Conservation (phyloP, 1,140 invertebrate species). For the Plectus sambesii region DNA sequence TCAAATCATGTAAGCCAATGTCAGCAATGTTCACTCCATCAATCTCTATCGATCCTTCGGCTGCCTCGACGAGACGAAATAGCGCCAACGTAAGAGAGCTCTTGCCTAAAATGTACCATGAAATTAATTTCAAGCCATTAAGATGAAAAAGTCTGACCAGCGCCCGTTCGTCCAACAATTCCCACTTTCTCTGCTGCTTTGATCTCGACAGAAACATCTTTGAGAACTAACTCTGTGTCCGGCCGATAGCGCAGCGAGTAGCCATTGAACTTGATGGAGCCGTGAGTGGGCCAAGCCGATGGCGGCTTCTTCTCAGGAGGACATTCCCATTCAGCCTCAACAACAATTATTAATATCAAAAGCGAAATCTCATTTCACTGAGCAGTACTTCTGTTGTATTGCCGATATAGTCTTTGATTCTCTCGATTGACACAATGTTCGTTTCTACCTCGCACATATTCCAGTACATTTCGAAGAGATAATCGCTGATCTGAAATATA, state of each 20-base stretch:
- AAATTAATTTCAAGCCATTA: conserved; percentile 8
- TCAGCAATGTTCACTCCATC: conserved; percentile 57
- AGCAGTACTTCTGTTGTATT: conserved; percentile 43
- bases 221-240: conserved; percentile 10
- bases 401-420: conserved; percentile 56
- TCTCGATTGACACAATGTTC: conserved; percentile 58
- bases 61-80: conserved; percentile 51
- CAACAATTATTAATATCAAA: too few species aligned
- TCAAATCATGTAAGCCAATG: conserved; percentile 50
- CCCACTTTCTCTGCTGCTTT: conserved; percentile 41
- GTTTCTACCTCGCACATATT: conserved; percentile 57
- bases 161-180: conserved; percentile 48
- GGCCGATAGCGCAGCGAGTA: conserved; percentile 47
- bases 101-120: conserved; percentile 56
- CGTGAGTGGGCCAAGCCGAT: conserved; percentile 47
- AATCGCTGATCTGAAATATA: conserved; percentile 48
- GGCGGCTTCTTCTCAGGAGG: conserved; percentile 41
- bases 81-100: conserved; percentile 59
- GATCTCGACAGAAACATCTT: conserved; percentile 3
- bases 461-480: conserved; percentile 55
- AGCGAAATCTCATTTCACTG: conserved; percentile 1
- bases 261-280: conserved; percentile 46
- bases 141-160: conserved; percentile 5
- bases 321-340: conserved; percentile 40
- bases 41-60: conserved; percentile 51